Evolutionary conservation across 2,797 vertebrate genomes (phyloP).

Genomic region (Sebastes minor): DNA sequence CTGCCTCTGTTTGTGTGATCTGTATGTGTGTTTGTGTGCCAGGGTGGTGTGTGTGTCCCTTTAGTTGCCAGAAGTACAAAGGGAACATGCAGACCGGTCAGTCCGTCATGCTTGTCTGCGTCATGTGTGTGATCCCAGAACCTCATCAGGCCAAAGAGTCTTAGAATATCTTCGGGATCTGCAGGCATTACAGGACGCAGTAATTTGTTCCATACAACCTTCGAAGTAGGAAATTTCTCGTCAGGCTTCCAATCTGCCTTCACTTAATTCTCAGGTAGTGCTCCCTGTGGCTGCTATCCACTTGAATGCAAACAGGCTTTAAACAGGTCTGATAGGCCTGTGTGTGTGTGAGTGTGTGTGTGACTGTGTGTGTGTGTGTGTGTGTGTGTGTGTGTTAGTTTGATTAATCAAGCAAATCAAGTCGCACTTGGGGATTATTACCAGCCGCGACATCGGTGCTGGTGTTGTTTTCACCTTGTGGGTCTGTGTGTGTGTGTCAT

Average conservation of each 20-base stretch:
- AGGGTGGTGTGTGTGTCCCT: constrained; percentile 20
- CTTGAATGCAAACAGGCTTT: constrained; percentile 41
- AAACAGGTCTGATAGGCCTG: constrained; percentile 17
- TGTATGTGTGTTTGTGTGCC: constrained; percentile 26
- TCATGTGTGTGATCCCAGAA: constrained; percentile 73
- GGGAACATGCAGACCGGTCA: constrained; percentile 41
- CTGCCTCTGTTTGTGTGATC: constrained; percentile 56
- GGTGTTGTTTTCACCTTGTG: background rate
- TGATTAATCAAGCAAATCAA: constrained; percentile 11
- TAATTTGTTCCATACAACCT: constrained; percentile 80
- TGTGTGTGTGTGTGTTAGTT: background rate
- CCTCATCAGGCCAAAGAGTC: constrained; percentile 70
- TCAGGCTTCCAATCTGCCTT: constrained; percentile 71
- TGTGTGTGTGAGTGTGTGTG: background rate
- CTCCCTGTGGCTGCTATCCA: constrained; percentile 42
- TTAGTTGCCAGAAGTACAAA: constrained; percentile 47
- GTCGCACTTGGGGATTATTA: background rate
- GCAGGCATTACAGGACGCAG: constrained; percentile 67
- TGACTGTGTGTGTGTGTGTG: background rate
- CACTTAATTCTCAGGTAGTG: constrained; percentile 76
- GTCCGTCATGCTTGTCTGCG: constrained; percentile 61
- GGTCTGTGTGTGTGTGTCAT: background rate
- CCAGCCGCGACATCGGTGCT: background rate
- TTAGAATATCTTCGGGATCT: constrained; percentile 76
- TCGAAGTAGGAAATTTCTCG: constrained; percentile 68